These are phyloP conservation scores for Poecilia wingei DNA, from an alignment of 2,797 vertebrate species.

Conservation along the genomic window DNA sequence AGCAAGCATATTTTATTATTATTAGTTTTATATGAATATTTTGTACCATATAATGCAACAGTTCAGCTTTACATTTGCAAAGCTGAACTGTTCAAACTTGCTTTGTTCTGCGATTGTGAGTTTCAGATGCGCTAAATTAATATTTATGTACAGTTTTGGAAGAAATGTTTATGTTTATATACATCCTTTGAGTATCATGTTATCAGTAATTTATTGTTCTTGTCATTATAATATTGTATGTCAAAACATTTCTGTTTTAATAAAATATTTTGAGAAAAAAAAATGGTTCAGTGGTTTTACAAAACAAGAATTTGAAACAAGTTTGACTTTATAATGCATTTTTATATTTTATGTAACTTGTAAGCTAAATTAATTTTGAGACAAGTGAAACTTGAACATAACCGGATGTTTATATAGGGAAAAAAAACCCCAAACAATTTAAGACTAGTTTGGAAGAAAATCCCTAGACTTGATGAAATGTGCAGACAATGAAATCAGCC, in stretches of 20 bases:
- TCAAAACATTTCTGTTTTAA: conserved; percentile 48
- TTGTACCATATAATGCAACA: conserved; percentile 32
- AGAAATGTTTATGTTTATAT: conserved; percentile 18
- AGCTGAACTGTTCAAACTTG: conserved; percentile 20
- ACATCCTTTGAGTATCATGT: conserved; percentile 32
- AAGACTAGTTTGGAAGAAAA: not conserved
- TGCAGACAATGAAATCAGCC: not conserved
- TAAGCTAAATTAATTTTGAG: not conserved
- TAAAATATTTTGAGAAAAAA: conserved; percentile 49
- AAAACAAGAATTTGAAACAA: not conserved
- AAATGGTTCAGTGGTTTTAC: not conserved
- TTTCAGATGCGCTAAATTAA: conserved; percentile 62
- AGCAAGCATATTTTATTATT: conserved; percentile 42
- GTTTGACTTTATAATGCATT: not conserved
- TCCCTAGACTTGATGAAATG: not conserved
- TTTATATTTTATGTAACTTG: not conserved
- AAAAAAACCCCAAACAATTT: not conserved
- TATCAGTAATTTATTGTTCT: conserved; percentile 70
- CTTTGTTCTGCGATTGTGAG: conserved; percentile 31
- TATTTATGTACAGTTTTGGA: conserved; percentile 74
- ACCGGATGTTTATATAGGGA: not conserved
- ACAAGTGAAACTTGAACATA: not conserved
- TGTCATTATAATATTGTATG: conserved; percentile 45
- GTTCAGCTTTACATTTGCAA: no score
- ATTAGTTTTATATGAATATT: conserved; percentile 47